Percentiles rank a stretch among this genome's conserved stretches.
phyloP scores from a whole-genome alignment of 1,140 invertebrate genomes.

The Pseudomyrmex flavicornis region DNA sequence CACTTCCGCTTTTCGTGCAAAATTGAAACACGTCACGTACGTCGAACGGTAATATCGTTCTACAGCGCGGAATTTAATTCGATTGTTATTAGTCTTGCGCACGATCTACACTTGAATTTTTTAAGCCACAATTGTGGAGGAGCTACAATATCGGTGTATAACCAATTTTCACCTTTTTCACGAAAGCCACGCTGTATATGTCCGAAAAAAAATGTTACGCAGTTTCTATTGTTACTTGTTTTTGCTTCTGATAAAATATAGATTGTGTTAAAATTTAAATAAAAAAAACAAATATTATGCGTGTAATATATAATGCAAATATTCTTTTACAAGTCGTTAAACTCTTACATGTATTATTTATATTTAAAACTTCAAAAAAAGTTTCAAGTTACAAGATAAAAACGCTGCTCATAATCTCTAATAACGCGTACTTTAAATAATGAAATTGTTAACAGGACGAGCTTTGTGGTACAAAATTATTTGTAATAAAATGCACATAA shows the following conservation, averaged over 20 bases:
- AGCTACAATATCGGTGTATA: slow-evolving; percentile 5
- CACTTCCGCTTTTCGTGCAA: not conserved
- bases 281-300: not conserved
- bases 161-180: not conserved
- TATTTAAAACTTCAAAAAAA: not conserved
- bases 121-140: not conserved
- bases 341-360: not conserved
- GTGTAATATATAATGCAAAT: too few species aligned
- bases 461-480: not conserved
- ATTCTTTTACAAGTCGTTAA: too few species aligned
- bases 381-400: not conserved
- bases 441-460: not conserved
- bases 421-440: slow-evolving; percentile 5
- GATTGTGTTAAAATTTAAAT: not conserved
- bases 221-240: too few species aligned
- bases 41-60: slow-evolving; percentile 24
- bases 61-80: slow-evolving; percentile 11
- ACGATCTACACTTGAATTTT: slow-evolving; percentile 16
- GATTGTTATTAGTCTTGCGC: not conserved
- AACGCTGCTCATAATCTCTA: not conserved
- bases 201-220: too few species aligned
- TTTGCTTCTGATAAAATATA: too few species aligned
- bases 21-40: slow-evolving; percentile 29
- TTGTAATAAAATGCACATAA: not conserved
- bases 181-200: not conserved